Base-by-base conservation (phyloP, 2,113 vertebrate genomes). In the Tachycineta bicolor region DNA sequence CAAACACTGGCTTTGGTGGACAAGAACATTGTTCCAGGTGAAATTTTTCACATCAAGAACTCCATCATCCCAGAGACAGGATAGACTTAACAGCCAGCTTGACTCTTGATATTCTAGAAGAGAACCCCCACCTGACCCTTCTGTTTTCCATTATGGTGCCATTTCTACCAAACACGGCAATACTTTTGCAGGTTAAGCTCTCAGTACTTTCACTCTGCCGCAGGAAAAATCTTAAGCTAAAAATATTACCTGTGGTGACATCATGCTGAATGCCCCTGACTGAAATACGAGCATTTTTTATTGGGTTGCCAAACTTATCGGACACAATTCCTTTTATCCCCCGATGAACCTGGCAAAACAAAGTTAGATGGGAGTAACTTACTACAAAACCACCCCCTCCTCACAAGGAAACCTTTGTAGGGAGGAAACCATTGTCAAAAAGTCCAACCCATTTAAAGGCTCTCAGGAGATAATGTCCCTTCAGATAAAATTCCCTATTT, bases 261-360 rank as follows among this genome's bases (percentile, higher is more conserved):
- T 99, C 99, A 31, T 99, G 99, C 19, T 98, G 98, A 56, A 99
- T 98, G 29, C 99, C 99, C 83, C 96, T 98, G 67, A 99, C 98
- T 14, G 98, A 96, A 75, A 99, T 97, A 6, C 98, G 98, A 59
- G 99, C 99, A 5, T 99, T 98, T 97, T 98, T 99, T 75, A 99
- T 98, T 2, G 98, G 98, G 69, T 99, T 98, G 33, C 99, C 99
- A 17, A 98, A 94, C 31, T 94, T 94, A 93, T 99, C 99, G 8
- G 96, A 98, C 29, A 99, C 99, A 28, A 99, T 94, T 31, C 99
- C 99, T 83, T 99, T 99, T 96, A 99, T 98, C 58, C 99, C 99
- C 14, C 98, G 97, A 87, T 99, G 99, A 41, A 98, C 99, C 99
- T 99, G 97, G 41, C 43, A 86, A 37, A 87, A 17, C 58, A 96